A percentile compares a stretch with the other conserved stretches of the same genome.
Evolutionary conservation across 2,797 vertebrate genomes (phyloP).

Genomic region (Pampus argenteus): DNA sequence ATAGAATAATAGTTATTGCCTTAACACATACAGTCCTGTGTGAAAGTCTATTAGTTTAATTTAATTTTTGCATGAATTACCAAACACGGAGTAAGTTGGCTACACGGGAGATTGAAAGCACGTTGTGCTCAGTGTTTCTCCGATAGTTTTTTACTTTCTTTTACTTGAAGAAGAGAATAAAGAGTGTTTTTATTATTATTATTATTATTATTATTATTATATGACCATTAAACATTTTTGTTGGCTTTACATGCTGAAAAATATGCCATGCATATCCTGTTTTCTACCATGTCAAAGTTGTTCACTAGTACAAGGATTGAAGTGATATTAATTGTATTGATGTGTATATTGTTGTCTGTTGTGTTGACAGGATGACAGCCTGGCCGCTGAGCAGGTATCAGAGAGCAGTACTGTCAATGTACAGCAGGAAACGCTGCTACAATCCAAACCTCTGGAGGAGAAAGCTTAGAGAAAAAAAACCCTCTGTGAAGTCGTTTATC

Average conservation of each 20-base stretch:
- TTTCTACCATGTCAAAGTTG: background rate
- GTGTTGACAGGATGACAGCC: slow-evolving; percentile 56
- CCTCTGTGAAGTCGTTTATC: background rate
- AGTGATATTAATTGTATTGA: background rate
- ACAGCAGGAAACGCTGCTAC: slow-evolving; percentile 33
- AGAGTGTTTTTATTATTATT: background rate
- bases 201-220: too few relatives aligned
- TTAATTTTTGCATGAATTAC: too few relatives aligned
- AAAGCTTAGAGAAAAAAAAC: slow-evolving; percentile 36
- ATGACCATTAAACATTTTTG: background rate
- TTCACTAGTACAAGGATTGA: background rate
- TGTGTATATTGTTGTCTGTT: slow-evolving; percentile 23
- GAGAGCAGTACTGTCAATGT: slow-evolving; percentile 38
- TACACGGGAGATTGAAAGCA: background rate
- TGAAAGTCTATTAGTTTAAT: too few relatives aligned
- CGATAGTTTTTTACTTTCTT: background rate
- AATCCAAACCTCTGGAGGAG: slow-evolving; percentile 52
- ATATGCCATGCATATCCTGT: too few relatives aligned
- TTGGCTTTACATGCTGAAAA: too few relatives aligned
- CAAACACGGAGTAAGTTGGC: slow-evolving; percentile 89
- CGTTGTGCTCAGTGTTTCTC: background rate
- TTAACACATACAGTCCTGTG: too few relatives aligned
- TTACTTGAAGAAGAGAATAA: too few relatives aligned
- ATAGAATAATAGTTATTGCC: too few relatives aligned
- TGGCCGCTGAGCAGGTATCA: slow-evolving; percentile 11